Conservation (phyloP, 2,888 invertebrate species). For the Drosophila picticornis region DNA sequence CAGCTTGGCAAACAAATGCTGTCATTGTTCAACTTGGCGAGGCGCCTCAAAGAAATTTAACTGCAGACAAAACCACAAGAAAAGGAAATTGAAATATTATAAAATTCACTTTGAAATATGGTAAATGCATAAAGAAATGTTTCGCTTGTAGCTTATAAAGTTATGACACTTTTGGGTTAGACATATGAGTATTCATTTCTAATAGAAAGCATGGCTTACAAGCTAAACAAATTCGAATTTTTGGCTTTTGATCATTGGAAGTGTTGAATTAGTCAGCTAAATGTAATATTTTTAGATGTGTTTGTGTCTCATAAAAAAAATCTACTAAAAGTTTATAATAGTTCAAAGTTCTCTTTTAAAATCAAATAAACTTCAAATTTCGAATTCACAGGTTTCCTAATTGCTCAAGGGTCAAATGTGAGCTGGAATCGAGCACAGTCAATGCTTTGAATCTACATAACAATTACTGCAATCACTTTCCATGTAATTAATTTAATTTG, state of each 20-base stretch:
- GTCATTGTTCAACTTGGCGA: slow-evolving; percentile 24
- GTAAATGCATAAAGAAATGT: slow-evolving; percentile 4
- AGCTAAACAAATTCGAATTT: background rate
- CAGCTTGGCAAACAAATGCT: slow-evolving; percentile 27
- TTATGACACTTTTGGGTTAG: slow-evolving; percentile 1
- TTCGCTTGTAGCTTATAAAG: background rate
- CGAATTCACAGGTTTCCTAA: slow-evolving; percentile 20
- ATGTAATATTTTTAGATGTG: background rate
- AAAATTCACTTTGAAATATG: background rate
- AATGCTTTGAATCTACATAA: slow-evolving; percentile 56
- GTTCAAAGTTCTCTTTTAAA: background rate
- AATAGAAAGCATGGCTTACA: background rate
- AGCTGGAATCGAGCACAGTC: background rate
- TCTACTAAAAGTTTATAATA: background rate
- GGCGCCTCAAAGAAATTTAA: slow-evolving; percentile 32
- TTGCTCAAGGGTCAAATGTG: slow-evolving; percentile 36
- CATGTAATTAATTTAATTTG: slow-evolving; percentile 71
- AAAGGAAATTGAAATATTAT: background rate
- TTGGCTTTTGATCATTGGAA: background rate
- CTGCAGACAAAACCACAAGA: slow-evolving; percentile 1
- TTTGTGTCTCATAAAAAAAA: background rate
- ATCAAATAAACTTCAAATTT: background rate
- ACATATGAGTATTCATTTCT: background rate
- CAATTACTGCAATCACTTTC: slow-evolving; percentile 67
- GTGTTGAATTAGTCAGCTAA: background rate